phyloP scores from a whole-genome alignment of 2,888 invertebrate genomes.

The Ichneumoninae sp. region DNA sequence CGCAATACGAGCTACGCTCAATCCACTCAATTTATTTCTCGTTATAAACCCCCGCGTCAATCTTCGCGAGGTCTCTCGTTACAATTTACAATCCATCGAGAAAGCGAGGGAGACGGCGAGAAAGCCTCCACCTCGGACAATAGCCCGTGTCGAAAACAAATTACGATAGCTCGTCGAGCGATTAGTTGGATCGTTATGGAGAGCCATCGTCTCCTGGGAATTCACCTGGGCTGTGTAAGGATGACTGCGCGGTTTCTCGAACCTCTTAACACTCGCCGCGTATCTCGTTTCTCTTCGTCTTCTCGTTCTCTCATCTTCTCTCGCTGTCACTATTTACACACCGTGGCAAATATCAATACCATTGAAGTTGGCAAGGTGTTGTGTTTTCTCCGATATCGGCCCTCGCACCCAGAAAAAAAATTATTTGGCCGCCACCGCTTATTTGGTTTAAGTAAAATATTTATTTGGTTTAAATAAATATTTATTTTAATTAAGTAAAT shows the following conservation, averaged over 20 bases:
- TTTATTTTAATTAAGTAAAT: no score
- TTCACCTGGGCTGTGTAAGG: slow-evolving; percentile 40
- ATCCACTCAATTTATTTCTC: slow-evolving; percentile 31
- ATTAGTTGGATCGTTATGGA: slow-evolving; percentile 78
- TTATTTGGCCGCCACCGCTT: no score
- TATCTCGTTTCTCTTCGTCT: slow-evolving; percentile 51
- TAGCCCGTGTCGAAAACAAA: slow-evolving; percentile 78
- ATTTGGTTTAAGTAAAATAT: no score
- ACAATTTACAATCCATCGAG: slow-evolving; percentile 8
- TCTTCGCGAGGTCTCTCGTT: slow-evolving; percentile 22
- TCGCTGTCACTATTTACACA: slow-evolving; percentile 49
- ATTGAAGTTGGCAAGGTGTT: slow-evolving; percentile 25
- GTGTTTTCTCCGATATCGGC: not conserved
- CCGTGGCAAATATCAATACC: slow-evolving; percentile 34
- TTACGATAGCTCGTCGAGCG: slow-evolving; percentile 77
- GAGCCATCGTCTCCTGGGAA: slow-evolving; percentile 37
- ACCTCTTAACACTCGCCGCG: slow-evolving; percentile 24
- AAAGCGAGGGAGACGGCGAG: slow-evolving; percentile 6
- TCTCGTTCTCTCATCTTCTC: slow-evolving; percentile 59
- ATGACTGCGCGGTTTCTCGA: slow-evolving; percentile 55
- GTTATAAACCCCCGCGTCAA: slow-evolving; percentile 53
- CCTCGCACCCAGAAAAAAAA: not conserved
- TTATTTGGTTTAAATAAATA: no score
- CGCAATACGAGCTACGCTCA: slow-evolving; percentile 5
- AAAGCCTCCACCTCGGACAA: slow-evolving; percentile 68